Percentiles rank a stretch among this genome's conserved stretches.
These are phyloP conservation scores for Helicoverpa assulta DNA, from an alignment of 2,888 invertebrate species.

Conservation along the genomic window DNA sequence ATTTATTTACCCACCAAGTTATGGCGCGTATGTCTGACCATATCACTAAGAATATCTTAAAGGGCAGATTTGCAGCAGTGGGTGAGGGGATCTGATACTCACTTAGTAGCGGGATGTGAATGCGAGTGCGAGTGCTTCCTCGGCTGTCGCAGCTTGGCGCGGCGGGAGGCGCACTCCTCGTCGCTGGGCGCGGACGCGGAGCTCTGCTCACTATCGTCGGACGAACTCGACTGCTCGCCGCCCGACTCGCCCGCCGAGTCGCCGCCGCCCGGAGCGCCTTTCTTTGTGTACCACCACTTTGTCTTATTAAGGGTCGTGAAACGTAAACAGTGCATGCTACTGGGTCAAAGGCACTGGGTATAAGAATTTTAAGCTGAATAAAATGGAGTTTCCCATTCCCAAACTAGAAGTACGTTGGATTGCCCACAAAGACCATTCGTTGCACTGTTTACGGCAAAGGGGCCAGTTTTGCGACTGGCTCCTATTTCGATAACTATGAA, in stretches of 20 bases:
- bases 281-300: constrained; percentile 76
- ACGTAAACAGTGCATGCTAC: constrained; percentile 12
- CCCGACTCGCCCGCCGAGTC: constrained; percentile 72
- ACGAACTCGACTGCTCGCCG: constrained; percentile 75
- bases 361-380: no score
- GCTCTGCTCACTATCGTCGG: constrained; percentile 81
- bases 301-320: constrained; percentile 42
- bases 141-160: constrained; percentile 46
- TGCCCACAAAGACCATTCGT: background rate
- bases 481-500: no score
- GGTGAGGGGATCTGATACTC: constrained; percentile 20
- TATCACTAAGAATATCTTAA: no score
- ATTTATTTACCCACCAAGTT: no score
- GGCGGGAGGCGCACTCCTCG: constrained; percentile 75
- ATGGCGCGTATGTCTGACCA: no score
- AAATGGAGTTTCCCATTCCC: no score
- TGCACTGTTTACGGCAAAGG: constrained; percentile 22
- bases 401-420: no score
- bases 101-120: constrained; percentile 64
- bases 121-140: constrained; percentile 55
- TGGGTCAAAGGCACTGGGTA: background rate
- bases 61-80: no score
- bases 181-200: constrained; percentile 80
- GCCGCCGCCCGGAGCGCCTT: constrained; percentile 78
- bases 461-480: no score